Base-by-base conservation (phyloP, 92 coral and sea anemone genomes). In the Muricea muricata region DNA sequence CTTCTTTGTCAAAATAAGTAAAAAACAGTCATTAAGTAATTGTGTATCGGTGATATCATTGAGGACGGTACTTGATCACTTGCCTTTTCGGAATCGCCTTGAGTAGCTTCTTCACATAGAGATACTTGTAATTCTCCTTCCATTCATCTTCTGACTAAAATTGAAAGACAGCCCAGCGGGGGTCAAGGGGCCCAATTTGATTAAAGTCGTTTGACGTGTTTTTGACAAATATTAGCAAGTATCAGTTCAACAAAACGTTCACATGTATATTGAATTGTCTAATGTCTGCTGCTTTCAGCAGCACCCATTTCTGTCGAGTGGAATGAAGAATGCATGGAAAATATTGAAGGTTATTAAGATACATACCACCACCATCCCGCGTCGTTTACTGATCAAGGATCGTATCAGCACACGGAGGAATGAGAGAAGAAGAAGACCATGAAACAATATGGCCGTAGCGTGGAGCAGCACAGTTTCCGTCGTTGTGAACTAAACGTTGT, bases 61-160 rank as follows among this genome's bases (percentile, higher is more conserved):
- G 6, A 6, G 20, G 61, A 50, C 5, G 7, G 14, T 57, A 28
- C n/a, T 57, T 5, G 21, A 32, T 20, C 5, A 2, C 6, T 12
- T 73, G 91, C 94, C 84, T 91, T 81, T 87, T 89, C 14, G 93
- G 94, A 34, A 89, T 10, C 7, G 94, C 87, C 40, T 93, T 84
- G 32, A 93, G 42, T 39, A 93, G 89, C 18, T 84, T 91, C 28
- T 89, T 66, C 24, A 93, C 97, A 39, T 93, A 89, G 67, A 77
- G 86, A 57, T 91, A 91, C 37, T 91, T 91, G 86, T 93, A 93
- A 37, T 86, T 86, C 21, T 75, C 75, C 78, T 80, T 93, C 97
- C 97, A 91, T 63, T 89, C 93, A 63, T 84, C 41, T 81, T 87
- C 91, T 45, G 87, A 92, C 91, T 93, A 30, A 21, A 7, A 47